phyloP scores from a whole-genome alignment of 2,113 vertebrate species.

The Chamaetylas fuelleborni region DNA sequence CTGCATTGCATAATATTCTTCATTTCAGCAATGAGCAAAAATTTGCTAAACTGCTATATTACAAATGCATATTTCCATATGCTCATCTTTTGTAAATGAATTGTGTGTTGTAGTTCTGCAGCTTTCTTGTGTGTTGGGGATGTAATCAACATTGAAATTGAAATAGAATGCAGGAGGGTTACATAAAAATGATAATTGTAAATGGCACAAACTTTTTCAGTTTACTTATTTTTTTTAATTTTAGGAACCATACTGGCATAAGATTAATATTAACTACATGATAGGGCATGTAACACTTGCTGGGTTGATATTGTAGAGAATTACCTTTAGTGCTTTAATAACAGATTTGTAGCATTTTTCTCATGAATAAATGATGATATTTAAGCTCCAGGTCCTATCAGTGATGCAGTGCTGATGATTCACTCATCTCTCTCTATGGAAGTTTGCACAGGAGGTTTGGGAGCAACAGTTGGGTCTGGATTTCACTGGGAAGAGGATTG shows the following conservation, averaged over 20 bases:
- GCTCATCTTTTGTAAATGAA: neutral
- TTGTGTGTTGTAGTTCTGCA: neutral
- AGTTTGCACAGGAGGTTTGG: neutral
- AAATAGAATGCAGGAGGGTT: neutral
- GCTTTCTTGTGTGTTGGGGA: neutral
- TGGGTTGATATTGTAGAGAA: neutral
- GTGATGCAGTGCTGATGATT: neutral
- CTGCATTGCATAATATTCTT: neutral
- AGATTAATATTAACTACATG: neutral
- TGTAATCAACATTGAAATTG: neutral
- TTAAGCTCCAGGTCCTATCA: neutral
- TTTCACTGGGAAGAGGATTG: neutral
- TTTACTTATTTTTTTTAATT: neutral
- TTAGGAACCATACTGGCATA: neutral
- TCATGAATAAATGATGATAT: neutral
- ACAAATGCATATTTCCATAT: neutral
- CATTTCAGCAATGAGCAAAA: neutral
- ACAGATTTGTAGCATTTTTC: neutral
- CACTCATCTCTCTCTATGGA: neutral
- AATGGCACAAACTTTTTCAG: fast-evolving
- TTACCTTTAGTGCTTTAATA: neutral
- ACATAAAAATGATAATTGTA: neutral
- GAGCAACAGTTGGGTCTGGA: neutral
- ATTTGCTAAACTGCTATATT: neutral
- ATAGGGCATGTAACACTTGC: neutral